Evolutionary conservation across 2,113 vertebrate species (phyloP).

Genomic region (Entomyzon cyanotis): DNA sequence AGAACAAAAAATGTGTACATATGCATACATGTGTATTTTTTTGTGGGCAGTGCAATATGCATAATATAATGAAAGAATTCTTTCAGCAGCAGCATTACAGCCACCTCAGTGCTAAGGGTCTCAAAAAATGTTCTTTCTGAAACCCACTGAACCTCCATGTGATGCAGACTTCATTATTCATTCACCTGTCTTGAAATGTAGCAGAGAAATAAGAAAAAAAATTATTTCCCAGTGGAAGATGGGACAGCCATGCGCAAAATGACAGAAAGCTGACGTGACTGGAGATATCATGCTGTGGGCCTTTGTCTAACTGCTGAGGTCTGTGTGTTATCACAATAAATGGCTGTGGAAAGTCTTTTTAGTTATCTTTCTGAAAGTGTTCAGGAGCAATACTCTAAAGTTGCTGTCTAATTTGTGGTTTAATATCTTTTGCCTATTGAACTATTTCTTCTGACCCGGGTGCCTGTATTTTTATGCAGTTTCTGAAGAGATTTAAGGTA

Average conservation of each 20-base stretch:
- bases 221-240: background rate
- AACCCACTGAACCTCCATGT: background rate
- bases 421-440: background rate
- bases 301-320: background rate
- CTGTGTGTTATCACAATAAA: background rate
- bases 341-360: background rate
- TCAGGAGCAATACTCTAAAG: background rate
- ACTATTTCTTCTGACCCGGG: background rate
- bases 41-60: background rate
- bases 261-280: background rate
- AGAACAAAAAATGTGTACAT: fast-evolving
- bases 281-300: background rate
- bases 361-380: background rate
- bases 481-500: background rate
- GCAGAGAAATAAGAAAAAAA: background rate
- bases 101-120: background rate
- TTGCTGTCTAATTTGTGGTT: background rate
- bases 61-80: background rate
- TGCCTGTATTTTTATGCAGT: background rate
- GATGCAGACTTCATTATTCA: background rate
- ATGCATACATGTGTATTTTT: background rate
- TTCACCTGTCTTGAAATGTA: background rate
- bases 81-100: background rate
- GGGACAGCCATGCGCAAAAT: background rate
- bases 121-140: background rate